phyloP scores from a whole-genome alignment of 2,888 invertebrate species.

The Patella ulyssiponensis region DNA sequence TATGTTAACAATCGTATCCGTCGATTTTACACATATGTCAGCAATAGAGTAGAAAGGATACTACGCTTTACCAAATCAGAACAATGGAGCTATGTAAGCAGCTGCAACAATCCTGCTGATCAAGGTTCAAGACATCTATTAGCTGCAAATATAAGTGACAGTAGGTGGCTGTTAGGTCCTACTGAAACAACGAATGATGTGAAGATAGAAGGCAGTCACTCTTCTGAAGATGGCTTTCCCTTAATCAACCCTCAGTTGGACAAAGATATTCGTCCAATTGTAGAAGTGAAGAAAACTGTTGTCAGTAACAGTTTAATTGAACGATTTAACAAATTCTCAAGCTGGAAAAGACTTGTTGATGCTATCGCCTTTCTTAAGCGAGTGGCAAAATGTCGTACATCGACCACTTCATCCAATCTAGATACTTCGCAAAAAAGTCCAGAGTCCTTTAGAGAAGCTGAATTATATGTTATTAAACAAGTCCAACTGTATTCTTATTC shows the following conservation, averaged over 20 bases:
- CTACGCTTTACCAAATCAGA: conserved; percentile 6
- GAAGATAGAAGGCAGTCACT: background rate
- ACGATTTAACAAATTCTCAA: conserved; percentile 9
- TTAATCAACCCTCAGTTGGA: background rate
- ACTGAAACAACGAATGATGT: background rate
- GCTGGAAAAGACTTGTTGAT: conserved; percentile 6
- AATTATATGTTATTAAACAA: conserved; percentile 73
- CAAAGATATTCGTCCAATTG: background rate
- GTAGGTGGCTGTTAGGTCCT: background rate
- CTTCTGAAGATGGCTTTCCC: background rate
- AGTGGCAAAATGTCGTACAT: background rate
- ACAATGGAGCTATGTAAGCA: conserved; percentile 14
- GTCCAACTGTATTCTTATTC: background rate
- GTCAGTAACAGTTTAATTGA: background rate
- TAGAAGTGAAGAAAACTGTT: background rate
- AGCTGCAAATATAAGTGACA: background rate
- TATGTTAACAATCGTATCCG: background rate
- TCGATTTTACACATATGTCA: conserved; percentile 19
- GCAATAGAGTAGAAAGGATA: conserved; percentile 15
- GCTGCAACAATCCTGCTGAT: background rate
- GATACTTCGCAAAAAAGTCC: background rate
- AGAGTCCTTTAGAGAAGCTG: conserved; percentile 79
- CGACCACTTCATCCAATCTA: background rate
- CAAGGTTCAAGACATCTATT: background rate
- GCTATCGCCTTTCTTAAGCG: background rate